Percentiles rank a stretch among this genome's conserved stretches.
Evolutionary conservation across 2,113 vertebrate species (phyloP).

Genomic region (Coregonus clupeaformis): DNA sequence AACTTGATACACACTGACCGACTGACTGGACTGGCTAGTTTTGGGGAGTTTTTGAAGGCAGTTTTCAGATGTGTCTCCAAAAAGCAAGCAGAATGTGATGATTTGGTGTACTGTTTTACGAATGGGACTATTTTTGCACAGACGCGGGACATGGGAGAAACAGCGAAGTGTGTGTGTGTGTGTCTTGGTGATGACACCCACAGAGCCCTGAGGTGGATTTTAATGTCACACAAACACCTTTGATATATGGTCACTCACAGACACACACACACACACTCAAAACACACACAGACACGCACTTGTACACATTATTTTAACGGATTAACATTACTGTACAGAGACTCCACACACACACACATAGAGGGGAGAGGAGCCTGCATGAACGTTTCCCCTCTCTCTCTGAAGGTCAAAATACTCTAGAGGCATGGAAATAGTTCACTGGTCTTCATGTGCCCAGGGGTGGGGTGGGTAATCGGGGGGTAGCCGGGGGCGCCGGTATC

Average conservation of each 20-base stretch:
- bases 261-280: constrained; percentile 43
- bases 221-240: constrained; percentile 58
- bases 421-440: constrained; percentile 65
- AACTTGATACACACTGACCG: constrained; percentile 8
- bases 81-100: too few relatives aligned
- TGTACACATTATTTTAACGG: neutral
- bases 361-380: constrained; percentile 14
- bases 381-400: neutral
- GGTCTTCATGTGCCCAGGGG: constrained; percentile 9
- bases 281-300: constrained; percentile 11
- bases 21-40: neutral
- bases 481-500: constrained; percentile 38
- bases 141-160: constrained; percentile 66
- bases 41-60: neutral
- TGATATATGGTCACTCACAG: constrained; percentile 43
- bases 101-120: too few relatives aligned
- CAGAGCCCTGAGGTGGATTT: constrained; percentile 67
- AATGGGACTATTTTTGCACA: constrained; percentile 25
- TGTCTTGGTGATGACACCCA: constrained; percentile 47
- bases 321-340: constrained; percentile 5
- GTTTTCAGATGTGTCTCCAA: neutral
- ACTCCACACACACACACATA: constrained; percentile 27
- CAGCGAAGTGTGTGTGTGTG: constrained; percentile 34
- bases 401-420: constrained; percentile 2
- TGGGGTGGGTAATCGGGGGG: neutral